phyloP scores from a whole-genome alignment of 1,140 invertebrate genomes.

The Caenorhabditis briggsae region DNA sequence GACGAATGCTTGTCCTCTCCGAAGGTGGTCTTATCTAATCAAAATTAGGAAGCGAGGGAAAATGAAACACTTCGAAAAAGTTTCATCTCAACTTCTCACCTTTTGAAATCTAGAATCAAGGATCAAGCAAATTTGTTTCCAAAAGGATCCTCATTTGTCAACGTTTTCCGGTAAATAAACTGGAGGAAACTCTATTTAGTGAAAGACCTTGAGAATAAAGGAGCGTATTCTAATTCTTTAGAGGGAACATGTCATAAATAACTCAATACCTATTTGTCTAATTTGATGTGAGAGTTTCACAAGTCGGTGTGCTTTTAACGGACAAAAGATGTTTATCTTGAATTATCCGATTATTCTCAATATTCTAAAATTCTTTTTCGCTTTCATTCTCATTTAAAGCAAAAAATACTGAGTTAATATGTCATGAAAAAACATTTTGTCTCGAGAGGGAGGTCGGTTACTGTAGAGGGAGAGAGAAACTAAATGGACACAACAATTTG shows the following conservation, averaged over 20 bases:
- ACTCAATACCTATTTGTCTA: slow-evolving; percentile 13
- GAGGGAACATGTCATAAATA: slow-evolving; percentile 10
- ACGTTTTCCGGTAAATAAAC: neutral
- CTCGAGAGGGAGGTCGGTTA: slow-evolving; percentile 17
- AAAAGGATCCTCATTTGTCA: too few species aligned
- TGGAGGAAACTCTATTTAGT: neutral
- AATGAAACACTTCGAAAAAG: neutral
- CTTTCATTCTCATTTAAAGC: too few species aligned
- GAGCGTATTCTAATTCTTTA: neutral
- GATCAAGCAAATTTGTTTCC: neutral
- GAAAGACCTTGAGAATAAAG: too few species aligned
- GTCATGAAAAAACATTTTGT: too few species aligned
- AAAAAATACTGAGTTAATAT: too few species aligned
- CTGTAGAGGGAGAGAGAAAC: slow-evolving; percentile 1
- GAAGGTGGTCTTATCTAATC: neutral
- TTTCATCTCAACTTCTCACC: neutral
- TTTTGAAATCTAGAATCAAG: neutral
- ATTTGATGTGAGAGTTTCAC: slow-evolving; percentile 17
- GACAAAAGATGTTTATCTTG: too few species aligned
- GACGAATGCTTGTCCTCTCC: neutral
- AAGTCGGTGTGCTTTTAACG: neutral
- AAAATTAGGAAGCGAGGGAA: neutral
- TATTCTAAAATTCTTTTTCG: too few species aligned
- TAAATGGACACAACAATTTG: slow-evolving; percentile 22
- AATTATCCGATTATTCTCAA: neutral